Base-by-base conservation (phyloP, 2,888 invertebrate genomes). In the Anoplius nigerrimus region DNA sequence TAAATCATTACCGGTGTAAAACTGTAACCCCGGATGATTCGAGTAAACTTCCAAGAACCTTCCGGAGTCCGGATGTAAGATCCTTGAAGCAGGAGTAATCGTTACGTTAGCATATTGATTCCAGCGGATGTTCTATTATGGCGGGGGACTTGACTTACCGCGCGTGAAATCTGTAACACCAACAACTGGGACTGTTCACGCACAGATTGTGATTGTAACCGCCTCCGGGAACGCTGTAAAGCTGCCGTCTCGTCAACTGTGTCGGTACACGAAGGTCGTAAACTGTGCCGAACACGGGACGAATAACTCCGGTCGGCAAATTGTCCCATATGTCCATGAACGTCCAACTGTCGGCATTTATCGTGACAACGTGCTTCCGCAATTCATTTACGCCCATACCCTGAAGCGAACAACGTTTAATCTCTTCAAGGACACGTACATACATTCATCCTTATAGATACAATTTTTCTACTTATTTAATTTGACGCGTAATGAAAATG, bases 1-100 rank as follows among this genome's bases (percentile, higher is more conserved):
- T 11, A 90, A 78, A 72, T 88, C 84, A 75, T 91, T 91, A 5
- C 89, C 89, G 0, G 92, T 92, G 78, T 92, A 92, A 59, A 93
- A 89, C 81, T 92, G 92, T 6, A 93, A 82, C 3, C 91, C 91
- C 0, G 92, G 92, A 74, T 91, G 91, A 69, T 91, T 90, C 0
- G 92, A 91, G 67, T 86, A 89, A 3, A 92, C 88, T 75, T 91
- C 91, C 73, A 93, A 75, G 15, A 83, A 87, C 51, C 92, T 86
- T 2, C 92, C 92, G 22, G 85, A 84, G 2, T 66, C 76, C 5
- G 88, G 86, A 77, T 90, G 89, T 22, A 86, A 74, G 11, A 89
- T 84, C 70, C 90, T 89, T 68, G 0, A 45, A 34, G 11, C 11
- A 11, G 4, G 1, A 13, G 11, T 6, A 34, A 34, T 34, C 4